A percentile compares a stretch with the other conserved stretches of the same genome.
Evolutionary conservation across 1,140 invertebrate species (phyloP).

Genomic region (Camponotus pennsylvanicus): DNA sequence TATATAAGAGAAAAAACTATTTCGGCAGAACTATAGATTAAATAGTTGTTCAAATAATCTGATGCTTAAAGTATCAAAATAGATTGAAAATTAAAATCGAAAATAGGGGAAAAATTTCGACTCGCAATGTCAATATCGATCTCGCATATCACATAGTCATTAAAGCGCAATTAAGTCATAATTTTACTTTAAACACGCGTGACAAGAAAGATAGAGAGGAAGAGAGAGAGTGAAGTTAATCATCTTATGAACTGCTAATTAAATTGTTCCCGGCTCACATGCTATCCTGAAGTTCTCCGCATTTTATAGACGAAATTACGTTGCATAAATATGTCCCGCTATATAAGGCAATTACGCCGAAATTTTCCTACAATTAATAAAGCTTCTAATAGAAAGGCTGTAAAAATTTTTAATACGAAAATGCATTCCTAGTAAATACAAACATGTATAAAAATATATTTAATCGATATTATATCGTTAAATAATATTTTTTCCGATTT

Average conservation of each 20-base stretch:
- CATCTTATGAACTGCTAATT: conserved; percentile 57
- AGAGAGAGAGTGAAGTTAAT: conserved; percentile 45
- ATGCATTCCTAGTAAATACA: not conserved
- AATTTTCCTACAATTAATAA: conserved; percentile 35
- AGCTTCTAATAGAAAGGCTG: conserved; percentile 20
- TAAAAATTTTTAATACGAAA: not conserved
- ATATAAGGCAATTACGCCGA: conserved; percentile 17
- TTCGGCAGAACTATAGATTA: too few relatives aligned
- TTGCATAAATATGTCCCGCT: conserved; percentile 50
- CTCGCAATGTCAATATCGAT: conserved; percentile 39
- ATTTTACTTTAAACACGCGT: conserved; percentile 42
- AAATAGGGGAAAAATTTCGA: not conserved
- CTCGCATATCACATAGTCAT: conserved; percentile 20
- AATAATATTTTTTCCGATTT: not conserved
- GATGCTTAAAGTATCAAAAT: too few relatives aligned
- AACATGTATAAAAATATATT: conserved; percentile 1
- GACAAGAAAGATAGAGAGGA: not conserved
- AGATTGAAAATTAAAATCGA: too few relatives aligned
- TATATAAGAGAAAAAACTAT: too few relatives aligned
- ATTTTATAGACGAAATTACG: conserved; percentile 45
- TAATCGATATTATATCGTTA: not conserved
- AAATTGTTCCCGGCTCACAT: conserved; percentile 49
- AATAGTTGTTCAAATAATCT: too few relatives aligned
- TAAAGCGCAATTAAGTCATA: conserved; percentile 45
- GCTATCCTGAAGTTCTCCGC: conserved; percentile 45